Conservation (phyloP, 2,113 vertebrate species). For the Chrysemys picta region DNA sequence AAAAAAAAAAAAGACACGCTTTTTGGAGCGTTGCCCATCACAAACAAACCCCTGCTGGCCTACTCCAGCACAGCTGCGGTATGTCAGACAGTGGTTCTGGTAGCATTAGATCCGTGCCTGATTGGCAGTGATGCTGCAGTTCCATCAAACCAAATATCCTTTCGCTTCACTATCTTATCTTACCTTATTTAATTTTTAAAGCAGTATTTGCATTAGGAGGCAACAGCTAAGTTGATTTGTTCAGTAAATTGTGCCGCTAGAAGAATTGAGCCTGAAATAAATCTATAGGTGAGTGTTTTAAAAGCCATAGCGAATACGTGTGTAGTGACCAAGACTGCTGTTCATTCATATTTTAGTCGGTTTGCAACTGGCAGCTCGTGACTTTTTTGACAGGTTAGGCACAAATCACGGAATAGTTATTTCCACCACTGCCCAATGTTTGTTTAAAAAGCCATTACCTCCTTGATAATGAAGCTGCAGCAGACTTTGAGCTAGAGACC, state of each 20-base stretch:
- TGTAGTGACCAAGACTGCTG: background rate
- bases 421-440: background rate
- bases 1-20: background rate
- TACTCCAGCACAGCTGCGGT: background rate
- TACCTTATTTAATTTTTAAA: accelerated
- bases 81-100: background rate
- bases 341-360: background rate
- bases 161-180: background rate
- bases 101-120: background rate
- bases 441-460: background rate
- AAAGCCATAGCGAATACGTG: background rate
- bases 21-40: background rate
- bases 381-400: background rate
- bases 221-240: background rate
- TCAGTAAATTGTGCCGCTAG: background rate
- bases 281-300: background rate
- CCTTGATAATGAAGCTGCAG: background rate
- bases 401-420: background rate
- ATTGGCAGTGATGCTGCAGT: background rate
- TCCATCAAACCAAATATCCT: background rate
- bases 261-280: background rate
- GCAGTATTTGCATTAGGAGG: background rate
- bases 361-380: background rate
- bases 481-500: background rate
- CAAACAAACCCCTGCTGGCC: background rate